These are phyloP conservation scores for Lymantria dispar DNA, from an alignment of 2,888 invertebrate genomes.

Conservation along the genomic window DNA sequence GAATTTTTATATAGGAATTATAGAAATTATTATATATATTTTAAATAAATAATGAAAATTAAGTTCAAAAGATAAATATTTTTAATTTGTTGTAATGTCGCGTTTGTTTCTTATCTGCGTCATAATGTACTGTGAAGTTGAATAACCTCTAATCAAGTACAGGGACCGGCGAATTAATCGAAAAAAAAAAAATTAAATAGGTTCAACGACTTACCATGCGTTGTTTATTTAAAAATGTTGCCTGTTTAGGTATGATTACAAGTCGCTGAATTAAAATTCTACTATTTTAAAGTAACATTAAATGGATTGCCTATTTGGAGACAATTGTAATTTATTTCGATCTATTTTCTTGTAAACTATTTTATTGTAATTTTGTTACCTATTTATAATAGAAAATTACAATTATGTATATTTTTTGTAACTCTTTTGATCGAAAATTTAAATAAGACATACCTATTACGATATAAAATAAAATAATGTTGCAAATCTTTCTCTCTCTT, in stretches of 20 bases:
- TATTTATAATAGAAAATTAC: too few relatives aligned
- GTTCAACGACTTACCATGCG: conserved; percentile 25
- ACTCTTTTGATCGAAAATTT: too few relatives aligned
- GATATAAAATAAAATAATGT: too few relatives aligned
- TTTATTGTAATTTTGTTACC: too few relatives aligned
- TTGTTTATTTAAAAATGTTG: conserved; percentile 9
- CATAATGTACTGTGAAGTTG: conserved; percentile 21
- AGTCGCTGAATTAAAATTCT: neutral
- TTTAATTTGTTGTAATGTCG: neutral
- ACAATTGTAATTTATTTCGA: neutral
- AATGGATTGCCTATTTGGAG: neutral
- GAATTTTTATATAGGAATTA: too few relatives aligned
- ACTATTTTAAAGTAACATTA: neutral
- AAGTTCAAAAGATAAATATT: neutral
- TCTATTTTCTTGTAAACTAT: too few relatives aligned
- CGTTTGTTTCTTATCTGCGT: neutral
- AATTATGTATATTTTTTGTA: too few relatives aligned
- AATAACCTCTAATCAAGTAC: conserved; percentile 23
- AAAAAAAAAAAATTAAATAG: conserved; percentile 18
- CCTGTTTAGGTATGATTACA: neutral
- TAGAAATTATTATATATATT: neutral
- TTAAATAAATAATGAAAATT: neutral
- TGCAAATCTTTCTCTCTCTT: too few relatives aligned
- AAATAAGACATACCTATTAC: too few relatives aligned
- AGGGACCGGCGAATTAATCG: conserved; percentile 16